A percentile compares a stretch with the other conserved stretches of the same genome.
These are phyloP conservation scores for Esox masquinongy DNA, from an alignment of 2,797 vertebrate species.

Conservation along the genomic window DNA sequence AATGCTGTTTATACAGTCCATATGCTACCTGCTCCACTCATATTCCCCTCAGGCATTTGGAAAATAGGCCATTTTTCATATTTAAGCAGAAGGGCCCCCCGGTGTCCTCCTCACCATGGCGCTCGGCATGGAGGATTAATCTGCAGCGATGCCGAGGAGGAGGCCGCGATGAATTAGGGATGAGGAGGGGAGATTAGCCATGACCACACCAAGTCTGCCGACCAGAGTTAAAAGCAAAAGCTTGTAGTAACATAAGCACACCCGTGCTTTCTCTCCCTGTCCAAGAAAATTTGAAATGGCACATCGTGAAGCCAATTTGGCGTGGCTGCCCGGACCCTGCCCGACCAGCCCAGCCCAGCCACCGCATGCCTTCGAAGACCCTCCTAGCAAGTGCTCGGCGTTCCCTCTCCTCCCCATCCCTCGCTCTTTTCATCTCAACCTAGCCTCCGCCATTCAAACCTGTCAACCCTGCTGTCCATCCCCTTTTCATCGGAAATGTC, in stretches of 20 bases:
- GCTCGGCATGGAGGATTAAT: constrained; percentile 37
- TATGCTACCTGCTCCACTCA: constrained; percentile 60
- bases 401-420: constrained; percentile 19
- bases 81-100: constrained; percentile 56
- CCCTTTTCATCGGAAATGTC: constrained; percentile 57
- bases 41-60: constrained; percentile 53
- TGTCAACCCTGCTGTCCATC: constrained; percentile 33
- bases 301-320: not conserved
- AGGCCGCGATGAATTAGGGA: constrained; percentile 70
- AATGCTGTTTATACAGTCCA: constrained; percentile 64
- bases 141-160: constrained; percentile 38
- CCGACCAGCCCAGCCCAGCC: not conserved
- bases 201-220: constrained; percentile 22
- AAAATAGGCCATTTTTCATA: constrained; percentile 63
- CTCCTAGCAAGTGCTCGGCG: not conserved
- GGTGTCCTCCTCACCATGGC: constrained; percentile 19
- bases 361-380: not conserved
- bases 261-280: constrained; percentile 7
- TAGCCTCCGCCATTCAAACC: constrained; percentile 28
- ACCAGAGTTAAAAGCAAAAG: constrained; percentile 68
- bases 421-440: constrained; percentile 22
- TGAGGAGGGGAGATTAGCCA: constrained; percentile 50
- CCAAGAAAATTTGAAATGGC: constrained; percentile 43
- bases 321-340: constrained; percentile 8
- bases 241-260: constrained; percentile 55